phyloP scores from a whole-genome alignment of 2,888 invertebrate species.

The Andrena minutula region DNA sequence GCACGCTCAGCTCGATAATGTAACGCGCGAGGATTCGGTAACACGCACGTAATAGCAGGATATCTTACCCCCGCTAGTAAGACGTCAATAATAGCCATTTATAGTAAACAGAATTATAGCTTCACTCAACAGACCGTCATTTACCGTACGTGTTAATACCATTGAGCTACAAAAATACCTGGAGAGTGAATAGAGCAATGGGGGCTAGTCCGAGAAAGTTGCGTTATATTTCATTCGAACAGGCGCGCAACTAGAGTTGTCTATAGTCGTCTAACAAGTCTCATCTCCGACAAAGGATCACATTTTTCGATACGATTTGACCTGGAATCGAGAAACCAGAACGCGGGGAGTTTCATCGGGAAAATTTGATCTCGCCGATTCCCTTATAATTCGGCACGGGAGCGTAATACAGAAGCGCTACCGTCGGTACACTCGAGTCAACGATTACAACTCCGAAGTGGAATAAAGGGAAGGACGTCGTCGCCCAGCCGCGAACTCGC shows the following conservation, averaged over 20 bases:
- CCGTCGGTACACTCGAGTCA: slow-evolving; percentile 44
- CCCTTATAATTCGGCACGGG: slow-evolving; percentile 60
- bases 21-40: slow-evolving; percentile 8
- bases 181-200: too few relatives aligned
- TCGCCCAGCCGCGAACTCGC: slow-evolving; percentile 53
- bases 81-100: neutral
- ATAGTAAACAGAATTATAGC: neutral
- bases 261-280: neutral
- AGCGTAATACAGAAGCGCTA: slow-evolving; percentile 39
- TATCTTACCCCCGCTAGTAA: neutral
- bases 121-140: neutral
- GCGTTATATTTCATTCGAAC: neutral
- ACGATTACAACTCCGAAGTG: slow-evolving; percentile 64
- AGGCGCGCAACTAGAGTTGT: neutral
- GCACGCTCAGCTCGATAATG: slow-evolving; percentile 25
- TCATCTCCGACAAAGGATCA: slow-evolving; percentile 4
- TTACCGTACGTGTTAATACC: too few relatives aligned
- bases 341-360: slow-evolving; percentile 22
- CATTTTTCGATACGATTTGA: slow-evolving; percentile 14
- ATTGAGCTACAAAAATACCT: too few relatives aligned
- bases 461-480: slow-evolving; percentile 56
- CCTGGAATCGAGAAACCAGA: slow-evolving; percentile 16
- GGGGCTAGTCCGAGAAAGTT: too few relatives aligned
- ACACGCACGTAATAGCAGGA: slow-evolving; percentile 13
- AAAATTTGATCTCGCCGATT: slow-evolving; percentile 61